Evolutionary conservation across 2,113 vertebrate species (phyloP).

Genomic region (Eidolon helvum): DNA sequence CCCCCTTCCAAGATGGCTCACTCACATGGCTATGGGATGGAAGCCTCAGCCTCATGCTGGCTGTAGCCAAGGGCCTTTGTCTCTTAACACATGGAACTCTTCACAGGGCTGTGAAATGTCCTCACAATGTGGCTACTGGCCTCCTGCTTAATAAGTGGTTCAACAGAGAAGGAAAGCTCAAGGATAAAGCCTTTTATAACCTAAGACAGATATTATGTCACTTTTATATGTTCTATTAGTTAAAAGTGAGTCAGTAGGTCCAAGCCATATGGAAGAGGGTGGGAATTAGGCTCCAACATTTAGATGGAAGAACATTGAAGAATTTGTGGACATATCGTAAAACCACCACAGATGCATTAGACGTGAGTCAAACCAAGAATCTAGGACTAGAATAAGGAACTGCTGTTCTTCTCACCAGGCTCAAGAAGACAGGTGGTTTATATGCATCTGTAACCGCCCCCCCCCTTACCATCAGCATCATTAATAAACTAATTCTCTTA

Average conservation of each 20-base stretch:
- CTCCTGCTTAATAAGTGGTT: neutral
- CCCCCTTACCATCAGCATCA: neutral
- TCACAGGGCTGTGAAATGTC: neutral
- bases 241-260: neutral
- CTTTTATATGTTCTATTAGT: neutral
- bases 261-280: neutral
- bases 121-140: neutral
- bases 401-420: neutral
- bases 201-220: neutral
- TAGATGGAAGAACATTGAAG: neutral
- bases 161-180: neutral
- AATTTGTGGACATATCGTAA: neutral
- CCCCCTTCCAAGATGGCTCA: neutral
- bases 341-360: neutral
- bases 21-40: neutral
- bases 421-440: neutral
- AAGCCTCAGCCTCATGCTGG: neutral
- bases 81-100: neutral
- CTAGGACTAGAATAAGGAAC: neutral
- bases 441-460: neutral
- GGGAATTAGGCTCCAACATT: neutral
- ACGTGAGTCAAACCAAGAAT: neutral
- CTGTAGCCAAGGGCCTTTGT: neutral
- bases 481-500: neutral
- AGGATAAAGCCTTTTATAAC: neutral